A percentile compares a stretch with the other conserved stretches of the same genome.
phyloP scores from a whole-genome alignment of 53 echinoderm and acorn worm species.

The Pentamera pediparva region DNA sequence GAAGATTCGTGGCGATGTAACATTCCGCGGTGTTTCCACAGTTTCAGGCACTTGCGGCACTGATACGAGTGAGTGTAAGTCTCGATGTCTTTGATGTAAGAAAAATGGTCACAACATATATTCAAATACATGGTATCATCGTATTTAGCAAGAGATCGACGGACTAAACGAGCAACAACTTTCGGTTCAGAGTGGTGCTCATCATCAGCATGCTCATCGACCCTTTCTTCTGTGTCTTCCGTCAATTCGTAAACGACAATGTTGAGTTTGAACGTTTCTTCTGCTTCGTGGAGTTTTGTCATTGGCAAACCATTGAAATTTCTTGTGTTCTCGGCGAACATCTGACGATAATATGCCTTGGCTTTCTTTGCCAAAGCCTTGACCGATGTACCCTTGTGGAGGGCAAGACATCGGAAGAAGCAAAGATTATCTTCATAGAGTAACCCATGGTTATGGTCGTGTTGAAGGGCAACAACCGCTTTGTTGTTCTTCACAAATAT shows the following conservation, averaged over 20 bases:
- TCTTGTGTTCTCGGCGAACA: not conserved
- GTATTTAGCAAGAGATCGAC: slow-evolving; percentile 1
- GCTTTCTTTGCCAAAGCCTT: not conserved
- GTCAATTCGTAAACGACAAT: slow-evolving; percentile 28
- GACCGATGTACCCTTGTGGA: not conserved
- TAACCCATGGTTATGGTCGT: not conserved
- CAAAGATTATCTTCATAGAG: slow-evolving; percentile 1
- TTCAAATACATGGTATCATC: slow-evolving; percentile 37
- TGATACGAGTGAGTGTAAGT: slow-evolving; percentile 28
- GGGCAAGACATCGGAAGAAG: slow-evolving; percentile 11
- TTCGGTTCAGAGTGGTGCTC: not conserved
- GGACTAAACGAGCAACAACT: slow-evolving; percentile 20
- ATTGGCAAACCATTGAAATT: slow-evolving; percentile 10
- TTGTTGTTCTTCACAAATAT: not conserved
- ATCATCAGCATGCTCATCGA: not conserved
- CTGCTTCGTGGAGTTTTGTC: slow-evolving; percentile 29
- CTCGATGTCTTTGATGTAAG: slow-evolving; percentile 31
- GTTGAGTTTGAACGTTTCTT: slow-evolving; percentile 26
- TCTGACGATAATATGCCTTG: not conserved
- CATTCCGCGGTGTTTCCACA: not conserved
- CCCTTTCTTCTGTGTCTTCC: not conserved
- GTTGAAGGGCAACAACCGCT: not conserved
- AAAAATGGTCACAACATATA: slow-evolving; percentile 37
- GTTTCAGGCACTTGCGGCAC: slow-evolving; percentile 29
- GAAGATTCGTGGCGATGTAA: slow-evolving; percentile 29